Conservation (phyloP, 2,113 vertebrate species). For the Barbus barbus region DNA sequence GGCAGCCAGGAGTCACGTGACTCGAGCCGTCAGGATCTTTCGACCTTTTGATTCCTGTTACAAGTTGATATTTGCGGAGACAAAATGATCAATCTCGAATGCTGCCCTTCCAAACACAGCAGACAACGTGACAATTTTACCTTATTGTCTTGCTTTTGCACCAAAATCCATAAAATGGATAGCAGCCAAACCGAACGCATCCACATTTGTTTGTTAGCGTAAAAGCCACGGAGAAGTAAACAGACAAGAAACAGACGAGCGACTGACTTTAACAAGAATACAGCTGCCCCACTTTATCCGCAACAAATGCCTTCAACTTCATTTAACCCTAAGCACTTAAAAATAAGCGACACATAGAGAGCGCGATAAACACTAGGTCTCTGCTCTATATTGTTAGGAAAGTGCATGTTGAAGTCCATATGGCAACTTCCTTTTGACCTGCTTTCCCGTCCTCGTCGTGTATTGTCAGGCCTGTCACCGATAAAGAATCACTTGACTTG, state of each 20-base stretch:
- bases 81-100: slow-evolving; percentile 58
- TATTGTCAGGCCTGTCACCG: slow-evolving; percentile 96
- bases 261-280: slow-evolving; percentile 14
- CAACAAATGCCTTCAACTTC: slow-evolving; percentile 7
- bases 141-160: slow-evolving; percentile 37
- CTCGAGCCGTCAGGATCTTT: slow-evolving; percentile 26
- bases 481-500: slow-evolving; percentile 99
- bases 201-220: slow-evolving; percentile 47
- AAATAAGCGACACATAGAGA: slow-evolving; percentile 5
- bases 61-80: slow-evolving; percentile 57
- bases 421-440: slow-evolving; percentile 96
- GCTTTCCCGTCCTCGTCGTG: slow-evolving; percentile 88
- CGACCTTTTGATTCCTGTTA: slow-evolving; percentile 55
- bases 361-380: slow-evolving; percentile 60
- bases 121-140: slow-evolving; percentile 54
- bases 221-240: slow-evolving; percentile 24
- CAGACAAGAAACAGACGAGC: slow-evolving; percentile 1
- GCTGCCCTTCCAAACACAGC: slow-evolving; percentile 51
- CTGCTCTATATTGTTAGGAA: slow-evolving; percentile 82
- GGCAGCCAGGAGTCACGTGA: slow-evolving; percentile 41
- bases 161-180: slow-evolving; percentile 54
- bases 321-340: slow-evolving; percentile 21
- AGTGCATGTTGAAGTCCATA: slow-evolving; percentile 93
- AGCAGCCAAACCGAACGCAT: slow-evolving; percentile 40
- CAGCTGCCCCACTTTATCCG: slow-evolving; percentile 2